A percentile compares a stretch with the other conserved stretches of the same genome.
phyloP scores from a whole-genome alignment of 1,140 invertebrate genomes.

The Drosophila ambigua region DNA sequence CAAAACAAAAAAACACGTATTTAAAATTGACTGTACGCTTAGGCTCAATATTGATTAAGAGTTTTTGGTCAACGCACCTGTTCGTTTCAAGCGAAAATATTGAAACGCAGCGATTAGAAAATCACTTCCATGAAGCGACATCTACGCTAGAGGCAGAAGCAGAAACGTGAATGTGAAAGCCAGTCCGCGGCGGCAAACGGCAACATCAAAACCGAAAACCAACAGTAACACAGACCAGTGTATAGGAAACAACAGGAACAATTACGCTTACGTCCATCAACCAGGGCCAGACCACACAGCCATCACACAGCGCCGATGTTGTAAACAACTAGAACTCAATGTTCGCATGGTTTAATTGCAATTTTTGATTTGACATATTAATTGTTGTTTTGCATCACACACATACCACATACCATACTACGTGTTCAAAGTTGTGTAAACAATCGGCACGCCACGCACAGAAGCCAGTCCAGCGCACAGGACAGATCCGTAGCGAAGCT shows the following conservation, averaged over 20 bases:
- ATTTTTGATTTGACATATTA: too few species aligned
- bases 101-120: conserved; percentile 22
- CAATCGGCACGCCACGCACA: conserved; percentile 31
- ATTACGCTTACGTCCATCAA: background rate
- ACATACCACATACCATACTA: too few species aligned
- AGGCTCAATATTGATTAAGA: conserved; percentile 27
- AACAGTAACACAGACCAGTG: conserved; percentile 2
- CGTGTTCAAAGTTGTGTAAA: conserved; percentile 53
- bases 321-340: conserved; percentile 24
- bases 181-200: conserved; percentile 44
- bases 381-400: conserved; percentile 3
- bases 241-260: conserved; percentile 25
- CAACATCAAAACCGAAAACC: conserved; percentile 25
- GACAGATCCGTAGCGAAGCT: too few species aligned
- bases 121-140: conserved; percentile 41
- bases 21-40: conserved; percentile 27
- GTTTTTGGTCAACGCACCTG: conserved; percentile 29
- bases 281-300: conserved; percentile 34
- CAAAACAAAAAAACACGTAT: conserved; percentile 53
- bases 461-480: background rate
- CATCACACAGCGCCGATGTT: conserved; percentile 16
- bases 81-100: conserved; percentile 16
- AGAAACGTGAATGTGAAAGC: conserved; percentile 53
- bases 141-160: conserved; percentile 10
- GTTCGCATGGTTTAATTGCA: conserved; percentile 9